Conservation (phyloP, 2,888 invertebrate species). For the Noctua comes region DNA sequence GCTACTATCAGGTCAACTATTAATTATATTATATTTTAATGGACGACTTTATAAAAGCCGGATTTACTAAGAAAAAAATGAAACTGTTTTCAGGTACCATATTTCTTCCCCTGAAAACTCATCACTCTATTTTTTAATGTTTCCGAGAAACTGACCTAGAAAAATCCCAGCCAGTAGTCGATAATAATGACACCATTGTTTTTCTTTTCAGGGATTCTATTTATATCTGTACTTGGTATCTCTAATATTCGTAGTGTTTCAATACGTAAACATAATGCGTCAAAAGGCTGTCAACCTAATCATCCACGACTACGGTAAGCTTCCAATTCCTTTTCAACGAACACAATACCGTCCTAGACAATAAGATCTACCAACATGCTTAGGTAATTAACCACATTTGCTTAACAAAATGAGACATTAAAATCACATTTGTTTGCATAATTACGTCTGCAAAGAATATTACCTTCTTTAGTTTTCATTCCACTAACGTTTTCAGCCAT, state of each 20-base stretch:
- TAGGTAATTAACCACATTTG: slow-evolving; percentile 87
- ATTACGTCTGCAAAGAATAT: slow-evolving; percentile 86
- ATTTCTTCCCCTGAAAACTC: neutral
- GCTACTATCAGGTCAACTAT: slow-evolving; percentile 92
- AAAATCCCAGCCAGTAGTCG: neutral
- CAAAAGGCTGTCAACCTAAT: slow-evolving; percentile 92
- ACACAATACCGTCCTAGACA: slow-evolving; percentile 64
- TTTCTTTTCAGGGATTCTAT: slow-evolving; percentile 93
- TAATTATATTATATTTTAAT: neutral
- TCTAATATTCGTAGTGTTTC: slow-evolving; percentile 93
- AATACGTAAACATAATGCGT: slow-evolving; percentile 92
- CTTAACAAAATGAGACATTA: slow-evolving; percentile 89
- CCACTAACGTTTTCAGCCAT: slow-evolving; percentile 82
- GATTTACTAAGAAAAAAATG: neutral
- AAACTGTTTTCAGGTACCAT: neutral
- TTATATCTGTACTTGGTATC: slow-evolving; percentile 95
- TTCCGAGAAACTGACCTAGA: neutral
- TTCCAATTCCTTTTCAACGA: slow-evolving; percentile 56
- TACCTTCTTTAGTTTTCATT: slow-evolving; percentile 86
- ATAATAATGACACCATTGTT: slow-evolving; percentile 5
- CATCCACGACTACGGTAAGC: slow-evolving; percentile 88
- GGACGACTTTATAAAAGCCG: neutral
- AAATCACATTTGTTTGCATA: slow-evolving; percentile 90
- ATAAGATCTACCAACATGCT: slow-evolving; percentile 66
- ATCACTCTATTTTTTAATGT: slow-evolving; percentile 4